Percentiles rank a stretch among this genome's conserved stretches.
phyloP scores from a whole-genome alignment of 2,797 vertebrate species.

The Graptemys geographica region DNA sequence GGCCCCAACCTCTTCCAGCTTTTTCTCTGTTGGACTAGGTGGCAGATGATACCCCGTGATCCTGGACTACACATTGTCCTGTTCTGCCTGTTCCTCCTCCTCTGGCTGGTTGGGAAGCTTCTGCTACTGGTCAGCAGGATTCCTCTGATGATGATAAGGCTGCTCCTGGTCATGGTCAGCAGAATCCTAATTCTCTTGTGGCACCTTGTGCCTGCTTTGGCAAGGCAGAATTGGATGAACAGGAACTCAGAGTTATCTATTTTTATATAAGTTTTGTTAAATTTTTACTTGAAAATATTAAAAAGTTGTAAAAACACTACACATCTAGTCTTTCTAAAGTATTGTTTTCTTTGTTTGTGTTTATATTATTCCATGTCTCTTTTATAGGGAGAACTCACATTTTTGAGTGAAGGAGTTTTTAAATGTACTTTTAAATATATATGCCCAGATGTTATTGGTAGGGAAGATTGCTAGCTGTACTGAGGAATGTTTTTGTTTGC shows the following conservation, averaged over 20 bases:
- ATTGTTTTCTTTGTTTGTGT: background rate
- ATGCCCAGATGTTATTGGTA: background rate
- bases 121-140: background rate
- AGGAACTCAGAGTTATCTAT: background rate
- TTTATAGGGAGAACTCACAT: background rate
- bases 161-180: background rate
- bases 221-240: background rate
- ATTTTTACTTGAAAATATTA: background rate
- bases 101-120: background rate
- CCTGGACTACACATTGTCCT: background rate
- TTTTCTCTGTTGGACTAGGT: background rate
- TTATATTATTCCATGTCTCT: background rate
- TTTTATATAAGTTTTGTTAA: background rate
- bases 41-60: background rate
- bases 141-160: rapidly evolving
- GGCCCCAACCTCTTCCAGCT: background rate
- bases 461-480: background rate
- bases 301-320: background rate
- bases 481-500: background rate
- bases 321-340: background rate
- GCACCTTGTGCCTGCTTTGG: background rate
- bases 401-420: background rate
- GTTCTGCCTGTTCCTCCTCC: background rate
- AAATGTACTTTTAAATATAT: background rate
- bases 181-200: background rate